phyloP scores from a whole-genome alignment of 2,797 vertebrate genomes.

The Limosa lapponica region DNA sequence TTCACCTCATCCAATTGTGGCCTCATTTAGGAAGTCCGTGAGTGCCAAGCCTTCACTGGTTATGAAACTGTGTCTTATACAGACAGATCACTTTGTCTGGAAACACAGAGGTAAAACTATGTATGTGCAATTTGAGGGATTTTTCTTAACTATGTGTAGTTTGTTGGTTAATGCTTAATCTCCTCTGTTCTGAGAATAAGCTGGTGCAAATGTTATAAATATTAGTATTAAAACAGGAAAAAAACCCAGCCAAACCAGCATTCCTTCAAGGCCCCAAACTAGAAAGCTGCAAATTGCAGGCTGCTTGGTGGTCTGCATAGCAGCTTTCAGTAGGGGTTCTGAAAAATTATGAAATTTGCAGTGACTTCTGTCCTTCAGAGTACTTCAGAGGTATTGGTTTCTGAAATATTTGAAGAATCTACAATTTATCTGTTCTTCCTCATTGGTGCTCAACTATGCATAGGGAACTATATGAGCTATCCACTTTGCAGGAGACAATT shows the following conservation, averaged over 20 bases:
- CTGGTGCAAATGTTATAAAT: neutral
- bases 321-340: neutral
- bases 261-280: neutral
- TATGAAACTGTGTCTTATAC: conserved; percentile 20
- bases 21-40: conserved; percentile 28
- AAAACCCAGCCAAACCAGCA: neutral
- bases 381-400: neutral
- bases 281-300: neutral
- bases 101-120: conserved; percentile 17
- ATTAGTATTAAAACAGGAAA: neutral
- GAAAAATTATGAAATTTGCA: neutral
- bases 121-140: neutral
- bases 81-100: conserved; percentile 15
- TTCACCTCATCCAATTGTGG: neutral
- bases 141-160: neutral
- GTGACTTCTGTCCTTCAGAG: neutral
- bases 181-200: conserved; percentile 45
- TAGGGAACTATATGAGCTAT: neutral
- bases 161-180: neutral
- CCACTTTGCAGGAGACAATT: neutral
- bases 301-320: neutral
- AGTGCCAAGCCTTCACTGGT: conserved; percentile 22
- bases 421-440: neutral
- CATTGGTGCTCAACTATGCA: neutral
- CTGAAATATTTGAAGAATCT: neutral